A percentile compares a stretch with the other conserved stretches of the same genome.
phyloP scores from a whole-genome alignment of 2,113 vertebrate genomes.

The Recurvirostra avosetta region DNA sequence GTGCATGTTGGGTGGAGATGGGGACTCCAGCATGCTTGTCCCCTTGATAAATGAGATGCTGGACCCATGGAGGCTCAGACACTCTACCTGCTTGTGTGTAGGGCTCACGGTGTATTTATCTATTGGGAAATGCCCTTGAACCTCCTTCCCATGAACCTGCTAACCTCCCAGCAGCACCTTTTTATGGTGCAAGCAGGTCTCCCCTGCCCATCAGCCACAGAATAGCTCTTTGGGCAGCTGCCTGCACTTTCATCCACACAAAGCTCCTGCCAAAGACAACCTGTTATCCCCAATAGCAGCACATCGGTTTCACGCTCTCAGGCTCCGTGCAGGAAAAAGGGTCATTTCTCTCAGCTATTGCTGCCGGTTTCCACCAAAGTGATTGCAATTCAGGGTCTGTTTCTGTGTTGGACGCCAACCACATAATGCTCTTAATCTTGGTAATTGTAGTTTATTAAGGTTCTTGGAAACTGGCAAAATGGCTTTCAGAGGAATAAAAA shows the following conservation, averaged over 20 bases:
- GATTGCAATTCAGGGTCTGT: conserved; percentile 15
- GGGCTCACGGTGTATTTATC: not conserved
- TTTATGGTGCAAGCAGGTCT: not conserved
- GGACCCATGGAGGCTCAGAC: not conserved
- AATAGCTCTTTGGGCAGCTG: not conserved
- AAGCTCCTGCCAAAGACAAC: not conserved
- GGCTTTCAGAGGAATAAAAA: conserved; percentile 26
- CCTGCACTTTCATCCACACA: not conserved
- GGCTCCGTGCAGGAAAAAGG: not conserved
- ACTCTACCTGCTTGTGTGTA: not conserved
- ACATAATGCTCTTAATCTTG: conserved; percentile 16
- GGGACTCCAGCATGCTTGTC: rapidly evolving
- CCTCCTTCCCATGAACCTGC: not conserved
- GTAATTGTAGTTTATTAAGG: conserved; percentile 45
- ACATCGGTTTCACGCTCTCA: not conserved
- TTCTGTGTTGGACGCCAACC: conserved; percentile 5
- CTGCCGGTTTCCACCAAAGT: not conserved
- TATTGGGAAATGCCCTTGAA: not conserved
- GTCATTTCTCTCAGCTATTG: not conserved
- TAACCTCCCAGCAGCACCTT: not conserved
- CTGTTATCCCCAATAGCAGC: not conserved
- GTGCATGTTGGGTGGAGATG: not conserved
- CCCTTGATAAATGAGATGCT: not conserved
- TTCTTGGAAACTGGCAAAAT: conserved; percentile 66
- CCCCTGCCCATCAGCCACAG: too few relatives aligned